Percentiles rank a stretch among this genome's conserved stretches.
These are phyloP conservation scores for Eupithecia dodoneata DNA, from an alignment of 2,888 invertebrate species.

Conservation along the genomic window DNA sequence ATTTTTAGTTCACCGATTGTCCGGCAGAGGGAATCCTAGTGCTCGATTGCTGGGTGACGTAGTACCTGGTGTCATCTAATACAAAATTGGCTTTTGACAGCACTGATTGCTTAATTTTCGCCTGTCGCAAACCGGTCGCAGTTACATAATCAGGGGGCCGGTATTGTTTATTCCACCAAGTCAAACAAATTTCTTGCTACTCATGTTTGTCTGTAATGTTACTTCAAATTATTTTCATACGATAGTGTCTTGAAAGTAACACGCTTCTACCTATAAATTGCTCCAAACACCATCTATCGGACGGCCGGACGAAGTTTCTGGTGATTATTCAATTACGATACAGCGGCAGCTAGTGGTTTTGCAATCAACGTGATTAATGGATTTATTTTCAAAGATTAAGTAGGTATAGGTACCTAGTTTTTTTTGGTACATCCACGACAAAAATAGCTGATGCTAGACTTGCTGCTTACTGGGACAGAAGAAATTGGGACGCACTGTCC, in stretches of 20 bases:
- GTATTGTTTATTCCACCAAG: neutral
- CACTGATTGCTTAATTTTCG: too few relatives aligned
- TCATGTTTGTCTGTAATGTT: neutral
- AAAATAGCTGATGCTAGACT: neutral
- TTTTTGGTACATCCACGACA: neutral
- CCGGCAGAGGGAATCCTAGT: too few relatives aligned
- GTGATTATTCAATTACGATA: slow-evolving; percentile 62
- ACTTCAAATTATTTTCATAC: neutral
- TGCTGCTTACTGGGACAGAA: too few relatives aligned
- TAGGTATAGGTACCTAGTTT: neutral
- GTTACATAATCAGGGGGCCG: too few relatives aligned
- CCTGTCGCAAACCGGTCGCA: too few relatives aligned
- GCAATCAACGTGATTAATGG: slow-evolving; percentile 11
- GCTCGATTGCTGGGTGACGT: too few relatives aligned
- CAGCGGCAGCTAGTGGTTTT: slow-evolving; percentile 7
- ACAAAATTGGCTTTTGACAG: too few relatives aligned
- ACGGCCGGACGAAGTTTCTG: slow-evolving; percentile 51
- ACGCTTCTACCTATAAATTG: neutral
- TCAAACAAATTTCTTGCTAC: neutral
- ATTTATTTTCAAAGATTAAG: neutral
- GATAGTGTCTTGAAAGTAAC: neutral
- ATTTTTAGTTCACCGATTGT: too few relatives aligned
- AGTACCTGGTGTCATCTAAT: too few relatives aligned
- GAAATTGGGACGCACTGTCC: too few relatives aligned
- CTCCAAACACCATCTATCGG: slow-evolving; percentile 32